These are phyloP conservation scores for Lingula anatina DNA, from an alignment of 2,888 invertebrate species.

Conservation along the genomic window DNA sequence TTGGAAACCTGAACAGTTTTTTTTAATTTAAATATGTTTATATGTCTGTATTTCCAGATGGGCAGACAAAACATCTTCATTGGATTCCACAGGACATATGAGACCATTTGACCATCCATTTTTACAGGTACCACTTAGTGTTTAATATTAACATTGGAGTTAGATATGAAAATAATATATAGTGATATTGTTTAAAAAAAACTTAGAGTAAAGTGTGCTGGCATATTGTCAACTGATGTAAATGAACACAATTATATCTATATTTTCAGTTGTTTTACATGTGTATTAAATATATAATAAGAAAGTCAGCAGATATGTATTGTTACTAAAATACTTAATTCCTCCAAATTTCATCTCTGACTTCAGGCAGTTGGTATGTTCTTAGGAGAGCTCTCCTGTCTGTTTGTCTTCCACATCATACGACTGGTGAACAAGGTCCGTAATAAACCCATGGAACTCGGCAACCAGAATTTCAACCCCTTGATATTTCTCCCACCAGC, in stretches of 20 bases:
- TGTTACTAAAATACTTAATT: neutral
- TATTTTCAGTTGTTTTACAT: neutral
- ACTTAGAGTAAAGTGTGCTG: no score
- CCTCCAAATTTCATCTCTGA: neutral
- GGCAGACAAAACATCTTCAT: constrained; percentile 56
- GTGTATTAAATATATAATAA: neutral
- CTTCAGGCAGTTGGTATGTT: constrained; percentile 79
- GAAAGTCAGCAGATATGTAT: no score
- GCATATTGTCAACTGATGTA: no score
- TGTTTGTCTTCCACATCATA: constrained; percentile 71
- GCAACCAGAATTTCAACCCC: constrained; percentile 66
- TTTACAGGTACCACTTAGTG: constrained; percentile 60
- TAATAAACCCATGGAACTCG: constrained; percentile 3
- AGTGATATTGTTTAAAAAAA: neutral
- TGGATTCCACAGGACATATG: neutral
- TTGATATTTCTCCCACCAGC: constrained; percentile 79
- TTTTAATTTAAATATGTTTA: no score
- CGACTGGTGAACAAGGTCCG: constrained; percentile 57
- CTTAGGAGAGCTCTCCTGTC: constrained; percentile 81
- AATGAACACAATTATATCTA: no score
- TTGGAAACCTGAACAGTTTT: no score
- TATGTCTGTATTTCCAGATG: constrained; percentile 71
- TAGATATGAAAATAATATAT: neutral
- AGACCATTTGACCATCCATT: constrained; percentile 82
- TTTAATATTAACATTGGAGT: neutral